Percentiles rank a stretch among this genome's conserved stretches.
Evolutionary conservation across 2,888 invertebrate species (phyloP).

Genomic region (Zygothrica quintamaculata): DNA sequence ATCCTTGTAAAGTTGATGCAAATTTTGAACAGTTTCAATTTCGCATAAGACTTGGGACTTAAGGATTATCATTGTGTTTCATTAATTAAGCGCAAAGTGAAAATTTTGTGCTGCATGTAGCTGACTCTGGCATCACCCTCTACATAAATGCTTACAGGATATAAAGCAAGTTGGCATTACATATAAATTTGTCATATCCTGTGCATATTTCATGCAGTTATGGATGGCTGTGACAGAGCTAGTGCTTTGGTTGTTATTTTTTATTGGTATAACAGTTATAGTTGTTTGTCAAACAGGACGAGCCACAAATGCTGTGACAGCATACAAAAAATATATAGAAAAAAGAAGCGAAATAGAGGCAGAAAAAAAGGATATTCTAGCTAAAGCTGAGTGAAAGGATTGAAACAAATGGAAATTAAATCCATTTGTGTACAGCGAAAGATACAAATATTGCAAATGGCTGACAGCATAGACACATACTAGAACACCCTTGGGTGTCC

Average conservation of each 20-base stretch:
- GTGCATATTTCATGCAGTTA: neutral
- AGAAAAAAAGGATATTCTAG: too few species aligned
- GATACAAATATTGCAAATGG: constrained; percentile 35
- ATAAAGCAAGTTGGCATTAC: neutral
- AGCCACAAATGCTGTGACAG: constrained; percentile 39
- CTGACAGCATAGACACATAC: neutral
- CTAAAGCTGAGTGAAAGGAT: too few species aligned
- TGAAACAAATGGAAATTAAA: constrained; percentile 4
- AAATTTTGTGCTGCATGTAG: too few species aligned
- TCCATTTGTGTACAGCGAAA: constrained; percentile 15
- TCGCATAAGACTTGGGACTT: too few species aligned
- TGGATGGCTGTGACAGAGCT: constrained; percentile 1
- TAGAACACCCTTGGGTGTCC: too few species aligned
- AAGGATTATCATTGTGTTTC: too few species aligned
- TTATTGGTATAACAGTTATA: constrained; percentile 15
- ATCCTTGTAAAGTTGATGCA: too few species aligned
- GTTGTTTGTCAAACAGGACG: constrained; percentile 35
- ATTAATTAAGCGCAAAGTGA: too few species aligned
- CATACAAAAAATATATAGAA: constrained; percentile 34
- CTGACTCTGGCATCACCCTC: too few species aligned
- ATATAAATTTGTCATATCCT: neutral
- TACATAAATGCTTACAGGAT: neutral
- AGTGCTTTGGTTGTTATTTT: constrained; percentile 13
- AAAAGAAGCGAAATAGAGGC: neutral
- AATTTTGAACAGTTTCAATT: too few species aligned